Conservation (phyloP, 2,888 invertebrate genomes). For the Eupithecia tripunctaria region DNA sequence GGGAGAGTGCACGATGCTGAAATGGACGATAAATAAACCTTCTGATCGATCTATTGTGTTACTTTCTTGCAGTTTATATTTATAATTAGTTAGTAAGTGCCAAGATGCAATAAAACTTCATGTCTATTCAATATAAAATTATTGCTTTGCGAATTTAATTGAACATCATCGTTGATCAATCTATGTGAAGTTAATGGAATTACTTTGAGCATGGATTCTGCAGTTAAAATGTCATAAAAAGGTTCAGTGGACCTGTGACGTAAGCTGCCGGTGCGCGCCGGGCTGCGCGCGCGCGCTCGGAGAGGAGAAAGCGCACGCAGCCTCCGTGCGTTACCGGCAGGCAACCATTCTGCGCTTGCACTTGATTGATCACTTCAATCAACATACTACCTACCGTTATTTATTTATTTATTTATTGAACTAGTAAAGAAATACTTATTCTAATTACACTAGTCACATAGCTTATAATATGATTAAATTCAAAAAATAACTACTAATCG, state of each 20-base stretch:
- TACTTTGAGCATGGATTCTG: neutral
- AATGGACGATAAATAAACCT: constrained; percentile 3
- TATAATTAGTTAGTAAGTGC: neutral
- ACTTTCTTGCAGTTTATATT: neutral
- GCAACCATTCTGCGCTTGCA: neutral
- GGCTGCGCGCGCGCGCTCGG: neutral
- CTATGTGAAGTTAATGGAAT: neutral
- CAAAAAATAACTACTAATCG: too few species aligned
- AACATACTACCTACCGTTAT: too few species aligned
- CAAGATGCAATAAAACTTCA: neutral
- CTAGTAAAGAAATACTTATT: too few species aligned
- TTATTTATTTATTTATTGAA: too few species aligned
- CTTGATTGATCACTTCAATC: constrained; percentile 1
- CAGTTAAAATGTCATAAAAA: neutral
- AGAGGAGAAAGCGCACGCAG: constrained; percentile 5
- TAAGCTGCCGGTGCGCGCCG: neutral
- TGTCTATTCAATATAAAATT: neutral
- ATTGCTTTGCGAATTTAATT: neutral
- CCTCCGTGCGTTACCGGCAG: neutral
- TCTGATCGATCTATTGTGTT: neutral
- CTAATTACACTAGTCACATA: too few species aligned
- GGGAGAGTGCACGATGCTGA: neutral
- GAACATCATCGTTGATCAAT: neutral
- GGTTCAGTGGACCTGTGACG: neutral
- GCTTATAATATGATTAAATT: too few species aligned